Conservation (phyloP, 2,888 invertebrate species). For the Atrina japonica region DNA sequence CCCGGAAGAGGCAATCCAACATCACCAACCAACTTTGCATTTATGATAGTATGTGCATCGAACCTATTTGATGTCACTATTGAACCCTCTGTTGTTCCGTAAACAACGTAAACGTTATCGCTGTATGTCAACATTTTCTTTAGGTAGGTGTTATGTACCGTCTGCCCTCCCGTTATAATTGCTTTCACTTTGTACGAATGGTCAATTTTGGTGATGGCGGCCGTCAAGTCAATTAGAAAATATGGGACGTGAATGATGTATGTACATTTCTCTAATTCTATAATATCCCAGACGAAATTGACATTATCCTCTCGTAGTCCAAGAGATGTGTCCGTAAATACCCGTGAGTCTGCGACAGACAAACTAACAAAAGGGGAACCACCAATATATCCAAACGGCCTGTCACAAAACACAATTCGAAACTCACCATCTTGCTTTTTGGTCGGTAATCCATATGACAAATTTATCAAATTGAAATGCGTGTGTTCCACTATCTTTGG, state of each 20-base stretch:
- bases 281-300: conserved; percentile 14
- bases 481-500: conserved; percentile 29
- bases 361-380: conserved; percentile 22
- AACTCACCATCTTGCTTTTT: not conserved
- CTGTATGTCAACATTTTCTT: not conserved
- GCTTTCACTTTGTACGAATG: conserved; percentile 5
- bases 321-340: conserved; percentile 17
- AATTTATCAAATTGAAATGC: conserved; percentile 18
- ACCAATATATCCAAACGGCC: conserved; percentile 25
- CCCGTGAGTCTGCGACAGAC: conserved; percentile 7
- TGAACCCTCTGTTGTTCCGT: too few relatives aligned
- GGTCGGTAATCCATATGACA: not conserved
- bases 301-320: conserved; percentile 1
- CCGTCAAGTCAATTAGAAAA: conserved; percentile 18
- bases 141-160: conserved; percentile 17
- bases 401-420: conserved; percentile 11
- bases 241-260: conserved; percentile 23
- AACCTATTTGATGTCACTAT: too few relatives aligned
- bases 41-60: too few relatives aligned
- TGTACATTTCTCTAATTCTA: conserved; percentile 18
- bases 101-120: too few relatives aligned
- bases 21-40: conserved; percentile 6
- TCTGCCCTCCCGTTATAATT: conserved; percentile 24
- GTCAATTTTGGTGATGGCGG: not conserved
- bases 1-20: conserved; percentile 22